Evolutionary conservation across 2,113 vertebrate species (phyloP), one percentile per base, ranked within the genome.

Genomic region (Tyrannus savana): DNA sequence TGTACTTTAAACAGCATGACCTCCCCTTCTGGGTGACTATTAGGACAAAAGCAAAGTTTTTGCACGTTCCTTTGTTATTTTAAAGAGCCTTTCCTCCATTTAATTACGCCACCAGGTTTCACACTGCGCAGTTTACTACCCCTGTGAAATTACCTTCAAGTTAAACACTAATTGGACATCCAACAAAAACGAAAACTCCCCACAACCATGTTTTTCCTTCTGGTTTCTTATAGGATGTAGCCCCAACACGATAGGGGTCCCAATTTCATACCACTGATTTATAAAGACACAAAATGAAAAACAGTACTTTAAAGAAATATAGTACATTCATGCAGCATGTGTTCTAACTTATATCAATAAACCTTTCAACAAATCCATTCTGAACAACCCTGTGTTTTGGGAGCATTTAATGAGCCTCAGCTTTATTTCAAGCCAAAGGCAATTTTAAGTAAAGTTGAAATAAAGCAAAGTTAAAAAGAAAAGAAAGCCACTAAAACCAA

Each of bases 111-210:
- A 92, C 56, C 64, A 77, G 49, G 82, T 95, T 94, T 95, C 95
- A 96, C 95, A 88, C 95, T 75, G 77, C 1, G 53, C 73, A 74
- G 16, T 94, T 96, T 97, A 96, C 89, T 94, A 95, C 92, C 84
- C 95, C 94, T 96, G 96, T 94, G 95, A 97, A 97, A 98, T 97
- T 90, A 97, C 94, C 95, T 95, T 90, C 90, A 90, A 95, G 95
- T 95, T 97, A 94, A 96, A 95, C 76, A 94, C 95, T 97, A 97
- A 97, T 80, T 94, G 95, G 95, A 96, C 94, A 97, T 97, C 94
- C 96, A 97, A 95, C 96, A 87, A 95, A 94, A 93, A 91, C 0
- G 4, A 90, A 87, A 21, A 2, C 74, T 44, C 83, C 90, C 42
- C 76, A 31, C 58, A 75, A 86, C 56, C 80, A 78, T 37, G 47